Base-by-base conservation (phyloP, 1,140 invertebrate genomes). In the Meteorus sp. region DNA sequence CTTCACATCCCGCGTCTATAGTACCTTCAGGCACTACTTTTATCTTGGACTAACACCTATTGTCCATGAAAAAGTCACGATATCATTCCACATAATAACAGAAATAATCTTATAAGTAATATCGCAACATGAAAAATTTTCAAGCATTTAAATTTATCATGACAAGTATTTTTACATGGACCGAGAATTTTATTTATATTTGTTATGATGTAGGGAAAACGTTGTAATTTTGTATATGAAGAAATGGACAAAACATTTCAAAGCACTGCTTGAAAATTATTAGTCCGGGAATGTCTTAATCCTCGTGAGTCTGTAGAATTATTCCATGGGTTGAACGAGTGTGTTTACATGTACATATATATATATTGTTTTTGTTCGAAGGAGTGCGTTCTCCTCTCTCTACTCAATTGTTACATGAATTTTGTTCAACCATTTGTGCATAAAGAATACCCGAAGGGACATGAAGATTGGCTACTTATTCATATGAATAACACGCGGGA, bases 271-370 rank as follows among this genome's bases (percentile, higher is more conserved):
- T 68, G 70, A 70, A 77, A 77, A 76, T 79, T 77, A 76, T 77
- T 75, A 76, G 71, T 65, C 59, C 61, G 74, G 57, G 71, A 76
- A 77, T 79, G 76, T 77, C 76, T 78, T 75, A 73, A 78, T 79
- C 69, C 67, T 62, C 59, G 55, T n/a, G 61, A 60, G 51, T 50
- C 45, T 44, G 51, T 39, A 25, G 39, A 53, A 20, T 52, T 35
- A 35, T 52, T 33, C 31, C 23, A 19, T 48, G 7, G 20, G 6
- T n/a, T 17, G 11, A n/a, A n/a, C n/a, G n/a, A n/a, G n/a, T n/a
- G n/a, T n/a, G n/a, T n/a, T n/a, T n/a, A n/a, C n/a, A n/a, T n/a
- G n/a, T n/a, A n/a, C n/a, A n/a, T n/a, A n/a, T 8, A 17, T 15
- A 17, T 35, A 37, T 20, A 52, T 11, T 52, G 31, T 37, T 52